Conservation (phyloP, 2,797 vertebrate genomes). For the Acropternis orthonyx region DNA sequence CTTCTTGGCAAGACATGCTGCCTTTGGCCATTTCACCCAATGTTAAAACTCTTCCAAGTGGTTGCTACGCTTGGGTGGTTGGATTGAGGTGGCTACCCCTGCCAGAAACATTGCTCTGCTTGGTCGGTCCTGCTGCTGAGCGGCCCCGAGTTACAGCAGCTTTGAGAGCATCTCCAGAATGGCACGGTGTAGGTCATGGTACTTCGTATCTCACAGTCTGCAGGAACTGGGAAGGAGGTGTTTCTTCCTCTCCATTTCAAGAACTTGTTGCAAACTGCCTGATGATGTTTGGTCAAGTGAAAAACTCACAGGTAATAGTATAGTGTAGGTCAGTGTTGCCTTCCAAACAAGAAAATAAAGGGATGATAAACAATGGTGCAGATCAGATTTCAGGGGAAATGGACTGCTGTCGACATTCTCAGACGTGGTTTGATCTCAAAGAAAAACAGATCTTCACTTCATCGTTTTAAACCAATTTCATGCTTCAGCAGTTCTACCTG, state of each 20-base stretch:
- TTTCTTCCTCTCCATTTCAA: not conserved
- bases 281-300: not conserved
- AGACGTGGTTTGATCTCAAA: constrained; percentile 67
- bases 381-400: constrained; percentile 58
- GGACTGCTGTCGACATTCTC: constrained; percentile 50
- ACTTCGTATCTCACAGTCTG: not conserved
- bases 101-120: not conserved
- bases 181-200: not conserved
- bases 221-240: not conserved
- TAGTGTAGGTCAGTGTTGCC: not conserved
- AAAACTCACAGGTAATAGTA: not conserved
- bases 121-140: accelerated
- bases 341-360: constrained; percentile 20
- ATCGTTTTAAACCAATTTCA: constrained; percentile 80
- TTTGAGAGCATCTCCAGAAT: not conserved
- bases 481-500: constrained; percentile 55
- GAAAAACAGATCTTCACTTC: constrained; percentile 67
- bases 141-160: accelerated
- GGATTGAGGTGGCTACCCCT: not conserved
- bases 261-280: not conserved
- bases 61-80: accelerated
- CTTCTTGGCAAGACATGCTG: not conserved
- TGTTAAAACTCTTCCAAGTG: not conserved
- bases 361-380: constrained; percentile 20
- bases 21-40: not conserved